Base-by-base conservation (phyloP, 2,888 invertebrate genomes). In the Zaprionus obscuricornis region DNA sequence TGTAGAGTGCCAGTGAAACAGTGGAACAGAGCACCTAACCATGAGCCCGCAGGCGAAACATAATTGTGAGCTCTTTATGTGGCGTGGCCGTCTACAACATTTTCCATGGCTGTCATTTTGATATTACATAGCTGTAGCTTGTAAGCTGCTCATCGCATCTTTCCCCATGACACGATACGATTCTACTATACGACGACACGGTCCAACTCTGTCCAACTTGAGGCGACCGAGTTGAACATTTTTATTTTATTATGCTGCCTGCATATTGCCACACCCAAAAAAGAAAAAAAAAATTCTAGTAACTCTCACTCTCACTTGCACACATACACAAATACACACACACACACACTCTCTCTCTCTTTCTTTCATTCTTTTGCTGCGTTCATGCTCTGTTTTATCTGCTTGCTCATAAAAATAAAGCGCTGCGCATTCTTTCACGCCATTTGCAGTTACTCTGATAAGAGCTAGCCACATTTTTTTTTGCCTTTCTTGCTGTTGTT, bases 361-460 rank as follows among this genome's bases (percentile, higher is more conserved):
- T 14, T 8, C 14, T 2, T 13, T 26, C 45, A 8, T 26, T 18
- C 2, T 8, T 13, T 33, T 10, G 14, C 26, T 39, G 10, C 1
- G 46, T 14, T 39, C 42, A 45, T 47, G 58, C 56, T 55, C 65
- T 49, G 71, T 65, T 76, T 82, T 82, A 82, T 82, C 85, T 82
- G 59, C 43, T 68, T 37, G 64, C 82, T 67, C 81, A 84, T 82
- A 82, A 82, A 82, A 82, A 82, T 84, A 82, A 82, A 82, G 78
- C 81, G 85, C 66, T 84, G 74, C 85, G 81, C 82, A 82, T 82
- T 82, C 81, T 82, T 82, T 82, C 81, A 84, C 85, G 85, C 81
- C 85, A 81, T 81, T 81, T 81, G 81, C 81, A 84, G 82, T 82
- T 65, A 66, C 76, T 68, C 74, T 78, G 81, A 82, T 82, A 82